Evolutionary conservation across 2,888 invertebrate species (phyloP), one percentile per base, ranked within the genome.

Genomic region (Agapostemon virescens): DNA sequence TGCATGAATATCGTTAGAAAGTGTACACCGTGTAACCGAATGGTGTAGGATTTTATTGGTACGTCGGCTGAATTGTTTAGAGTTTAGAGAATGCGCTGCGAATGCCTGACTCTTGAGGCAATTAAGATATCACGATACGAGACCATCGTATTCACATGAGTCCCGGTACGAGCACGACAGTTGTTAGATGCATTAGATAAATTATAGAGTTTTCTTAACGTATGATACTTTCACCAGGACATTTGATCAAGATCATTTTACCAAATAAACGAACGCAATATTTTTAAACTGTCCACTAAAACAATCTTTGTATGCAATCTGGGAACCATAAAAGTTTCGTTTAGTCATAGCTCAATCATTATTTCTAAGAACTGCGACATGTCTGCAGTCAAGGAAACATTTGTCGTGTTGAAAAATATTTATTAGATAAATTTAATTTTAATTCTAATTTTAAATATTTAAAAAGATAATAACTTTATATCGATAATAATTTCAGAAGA

Each of bases 131-230:
- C 33, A 63, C 33, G 61, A 63, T 63, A 63, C 61, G 36, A 2
- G 4, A 13, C 36, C 36, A 63, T 63, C 33, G n/a, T 13, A 33
- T 13, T n/a, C 33, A 0, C n/a, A 36, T n/a, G 33, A 36, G 36
- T 13, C 33, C 20, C 61, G 61, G 36, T 33, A 63, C 20, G 33
- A n/a, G 13, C 33, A 63, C n/a, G 61, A 20, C 61, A 63, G 30
- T 63, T 63, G 33, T 63, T 63, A 63, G 61, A 36, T 36, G n/a
- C 30, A 63, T 63, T 63, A 63, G 61, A 63, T 63, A 63, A 63
- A 63, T 36, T 33, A n/a, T 63, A 33, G n/a, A 63, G 61, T 63
- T 63, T 63, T n/a, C 33, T 36, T 30, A 63, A 63, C 20, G 4
- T 58, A 58, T 33, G 30, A 33, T 63, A 33, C 61, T 63, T 63